A percentile compares a stretch with the other conserved stretches of the same genome.
phyloP scores from a whole-genome alignment of 2,797 vertebrate genomes.

The Adelosebastes latens region DNA sequence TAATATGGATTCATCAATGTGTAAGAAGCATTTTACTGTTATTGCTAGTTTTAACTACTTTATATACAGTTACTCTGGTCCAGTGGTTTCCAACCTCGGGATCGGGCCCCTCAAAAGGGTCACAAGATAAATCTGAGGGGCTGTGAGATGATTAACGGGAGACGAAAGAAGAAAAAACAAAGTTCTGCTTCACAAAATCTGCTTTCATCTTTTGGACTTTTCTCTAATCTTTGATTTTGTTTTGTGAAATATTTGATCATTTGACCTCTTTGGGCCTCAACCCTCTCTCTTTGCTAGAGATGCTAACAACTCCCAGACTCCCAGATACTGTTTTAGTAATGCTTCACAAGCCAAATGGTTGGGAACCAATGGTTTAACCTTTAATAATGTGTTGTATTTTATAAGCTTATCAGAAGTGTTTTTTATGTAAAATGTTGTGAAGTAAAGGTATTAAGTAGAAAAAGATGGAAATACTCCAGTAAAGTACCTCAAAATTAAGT shows the following conservation, averaged over 20 bases:
- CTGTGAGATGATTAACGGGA: not conserved
- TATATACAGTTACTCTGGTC: not conserved
- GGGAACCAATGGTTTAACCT: not conserved
- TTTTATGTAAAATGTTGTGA: not conserved
- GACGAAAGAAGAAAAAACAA: not conserved
- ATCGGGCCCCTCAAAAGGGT: not conserved
- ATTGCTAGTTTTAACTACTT: not conserved
- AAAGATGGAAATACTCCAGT: not conserved
- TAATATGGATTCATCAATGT: not conserved
- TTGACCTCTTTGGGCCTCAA: not conserved
- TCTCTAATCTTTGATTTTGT: not conserved
- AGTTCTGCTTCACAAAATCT: not conserved
- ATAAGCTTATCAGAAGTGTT: not conserved
- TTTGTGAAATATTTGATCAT: fast-evolving
- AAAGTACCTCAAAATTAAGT: not conserved
- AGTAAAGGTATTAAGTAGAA: not conserved
- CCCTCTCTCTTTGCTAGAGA: not conserved
- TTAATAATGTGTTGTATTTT: not conserved
- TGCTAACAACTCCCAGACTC: not conserved
- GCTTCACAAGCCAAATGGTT: not conserved
- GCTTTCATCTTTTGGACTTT: not conserved
- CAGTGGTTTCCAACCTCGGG: not conserved
- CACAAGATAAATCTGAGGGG: not conserved
- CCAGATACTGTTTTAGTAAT: not conserved
- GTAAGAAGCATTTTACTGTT: not conserved